Percentiles rank a stretch among this genome's conserved stretches.
Conservation (phyloP, 2,797 vertebrate genomes). For the Sebastes oblongus region DNA sequence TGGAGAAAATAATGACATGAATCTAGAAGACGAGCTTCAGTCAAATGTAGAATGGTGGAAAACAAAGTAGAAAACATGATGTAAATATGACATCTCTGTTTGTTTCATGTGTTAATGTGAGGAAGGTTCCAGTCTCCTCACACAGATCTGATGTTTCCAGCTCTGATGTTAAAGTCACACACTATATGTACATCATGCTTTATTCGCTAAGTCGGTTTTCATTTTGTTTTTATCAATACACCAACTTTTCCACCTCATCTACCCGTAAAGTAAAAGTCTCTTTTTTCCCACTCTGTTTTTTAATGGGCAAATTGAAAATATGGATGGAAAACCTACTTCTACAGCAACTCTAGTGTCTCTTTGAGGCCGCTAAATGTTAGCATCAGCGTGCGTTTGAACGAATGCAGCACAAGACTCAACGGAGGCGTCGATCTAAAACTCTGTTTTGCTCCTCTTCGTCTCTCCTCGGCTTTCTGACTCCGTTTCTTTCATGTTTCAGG, state of each 20-base stretch:
- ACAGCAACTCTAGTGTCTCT: background rate
- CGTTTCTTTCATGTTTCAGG: background rate
- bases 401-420: background rate
- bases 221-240: background rate
- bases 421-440: background rate
- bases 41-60: background rate
- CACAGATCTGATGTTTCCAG: background rate
- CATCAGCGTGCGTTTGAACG: background rate
- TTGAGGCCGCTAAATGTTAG: background rate
- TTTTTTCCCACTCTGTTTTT: no score
- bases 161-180: background rate
- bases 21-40: background rate
- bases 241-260: background rate
- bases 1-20: no score
- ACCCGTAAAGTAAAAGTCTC: rapidly evolving
- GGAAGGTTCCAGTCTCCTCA: background rate
- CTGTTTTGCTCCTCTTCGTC: background rate
- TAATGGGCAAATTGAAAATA: no score
- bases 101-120: background rate
- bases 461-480: background rate
- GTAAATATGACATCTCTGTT: background rate
- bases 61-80: background rate
- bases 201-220: background rate
- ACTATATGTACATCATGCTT: background rate
- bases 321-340: no score